Evolutionary conservation across 2,888 invertebrate genomes (phyloP), one percentile per base, ranked within the genome.

Genomic region (Caenorhabditis sp.): DNA sequence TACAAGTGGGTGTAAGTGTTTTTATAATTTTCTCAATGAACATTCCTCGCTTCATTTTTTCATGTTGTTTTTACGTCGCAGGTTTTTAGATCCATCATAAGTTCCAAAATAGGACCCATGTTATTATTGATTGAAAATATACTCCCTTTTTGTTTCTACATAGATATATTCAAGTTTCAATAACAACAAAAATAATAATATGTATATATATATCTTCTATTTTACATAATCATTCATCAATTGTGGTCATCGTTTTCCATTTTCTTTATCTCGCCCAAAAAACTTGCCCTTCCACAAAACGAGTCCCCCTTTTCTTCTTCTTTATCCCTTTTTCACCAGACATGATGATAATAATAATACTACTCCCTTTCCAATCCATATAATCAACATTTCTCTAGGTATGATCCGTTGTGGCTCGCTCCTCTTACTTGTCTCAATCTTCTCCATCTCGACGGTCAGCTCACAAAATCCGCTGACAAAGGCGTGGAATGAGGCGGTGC

Each of bases 401-500:
- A 43, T 43, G 43, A 43, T 43, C 17, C 43, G 17, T 17, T 14
- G 3, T 3, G 43, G 43, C 17, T 31, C 31, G 73, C 25, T 61
- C 64, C 70, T 70, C 61, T 58, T 74, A 53, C 69, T 74, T 62
- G 62, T 23, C 53, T 21, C 49, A 4, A 4, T 59, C 52, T 23
- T 68, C 17, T 23, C 53, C 23, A 25, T 21, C 20, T 66, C 58
- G 65, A 20, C 21, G 61, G 70, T 57, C 20, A 53, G 31, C 27
- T 70, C 78, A 10, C 78, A 81, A 50, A 80, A 77, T 36, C 82
- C 84, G 2, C 64, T 83, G 63, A 78, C 82, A 12, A 81, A 83
- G 50, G 87, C 84, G 12, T 87, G 87, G 87, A 82, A 87, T 56
- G 87, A 87, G 68, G 86, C 86, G n/a, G 70, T 86, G 20, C 86